These are phyloP conservation scores for Serrognathus titanus DNA, from an alignment of 2,888 invertebrate genomes.

Conservation along the genomic window DNA sequence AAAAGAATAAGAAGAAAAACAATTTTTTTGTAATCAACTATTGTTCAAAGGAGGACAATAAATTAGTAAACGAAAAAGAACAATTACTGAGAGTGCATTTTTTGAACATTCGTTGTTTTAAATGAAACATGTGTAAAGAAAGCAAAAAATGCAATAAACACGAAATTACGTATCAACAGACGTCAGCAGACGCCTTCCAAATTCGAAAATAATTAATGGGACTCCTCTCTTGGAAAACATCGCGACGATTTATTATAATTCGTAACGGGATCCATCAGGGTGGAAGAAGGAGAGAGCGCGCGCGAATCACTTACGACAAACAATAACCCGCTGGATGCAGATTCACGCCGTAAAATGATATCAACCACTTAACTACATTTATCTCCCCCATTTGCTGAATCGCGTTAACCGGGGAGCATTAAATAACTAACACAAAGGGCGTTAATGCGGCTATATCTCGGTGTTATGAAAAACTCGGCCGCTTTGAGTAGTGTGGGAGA, in stretches of 20 bases:
- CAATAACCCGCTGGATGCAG: constrained; percentile 41
- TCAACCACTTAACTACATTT: constrained; percentile 47
- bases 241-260: constrained; percentile 18
- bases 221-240: too few species aligned
- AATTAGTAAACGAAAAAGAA: too few species aligned
- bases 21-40: too few species aligned
- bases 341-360: constrained; percentile 47
- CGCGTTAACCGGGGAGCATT: constrained; percentile 45
- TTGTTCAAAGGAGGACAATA: too few species aligned
- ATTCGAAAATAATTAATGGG: too few species aligned
- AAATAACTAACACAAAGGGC: constrained; percentile 48
- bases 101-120: too few species aligned
- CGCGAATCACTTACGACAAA: constrained; percentile 37
- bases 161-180: too few species aligned
- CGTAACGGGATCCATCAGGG: constrained; percentile 30
- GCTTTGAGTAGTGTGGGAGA: constrained; percentile 49
- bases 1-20: too few species aligned
- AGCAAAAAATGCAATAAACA: too few species aligned
- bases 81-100: too few species aligned
- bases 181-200: too few species aligned
- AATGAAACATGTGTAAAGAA: too few species aligned
- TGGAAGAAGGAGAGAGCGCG: not conserved
- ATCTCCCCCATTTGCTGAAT: constrained; percentile 41
- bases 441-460: constrained; percentile 49
- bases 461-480: constrained; percentile 33